phyloP scores from a whole-genome alignment of 2,888 invertebrate genomes.

The Netelia inedita region DNA sequence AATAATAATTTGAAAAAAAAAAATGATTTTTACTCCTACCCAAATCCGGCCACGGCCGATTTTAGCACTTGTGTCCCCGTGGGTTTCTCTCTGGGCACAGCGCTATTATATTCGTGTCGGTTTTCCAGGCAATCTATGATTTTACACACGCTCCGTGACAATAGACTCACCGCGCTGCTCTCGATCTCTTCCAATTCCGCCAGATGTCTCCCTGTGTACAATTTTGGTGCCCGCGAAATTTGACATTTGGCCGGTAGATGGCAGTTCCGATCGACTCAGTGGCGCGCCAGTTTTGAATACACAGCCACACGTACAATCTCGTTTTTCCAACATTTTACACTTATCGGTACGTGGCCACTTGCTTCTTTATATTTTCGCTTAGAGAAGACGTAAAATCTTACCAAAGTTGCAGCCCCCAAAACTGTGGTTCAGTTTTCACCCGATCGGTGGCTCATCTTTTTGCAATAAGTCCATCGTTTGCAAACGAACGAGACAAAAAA shows the following conservation, averaged over 20 bases:
- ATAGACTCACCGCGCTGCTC: background rate
- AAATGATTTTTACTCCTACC: constrained; percentile 33
- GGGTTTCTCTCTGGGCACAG: constrained; percentile 18
- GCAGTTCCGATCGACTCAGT: background rate
- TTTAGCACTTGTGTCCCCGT: constrained; percentile 50
- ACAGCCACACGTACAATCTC: background rate
- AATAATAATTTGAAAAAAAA: constrained; percentile 8
- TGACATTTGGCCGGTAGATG: background rate
- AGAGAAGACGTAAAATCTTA: no score
- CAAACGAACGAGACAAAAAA: no score
- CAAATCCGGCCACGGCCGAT: constrained; percentile 56
- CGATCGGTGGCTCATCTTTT: no score
- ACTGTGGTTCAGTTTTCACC: no score
- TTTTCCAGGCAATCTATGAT: background rate
- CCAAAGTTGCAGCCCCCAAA: no score
- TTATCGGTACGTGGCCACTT: no score
- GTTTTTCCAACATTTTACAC: no score
- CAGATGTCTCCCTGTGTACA: background rate
- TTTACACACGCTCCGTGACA: background rate
- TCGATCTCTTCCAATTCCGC: background rate
- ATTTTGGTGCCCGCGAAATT: background rate
- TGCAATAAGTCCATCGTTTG: no score
- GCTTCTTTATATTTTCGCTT: no score
- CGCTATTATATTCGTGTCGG: background rate
- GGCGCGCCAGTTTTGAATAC: background rate